Evolutionary conservation across 2,888 invertebrate genomes (phyloP).

Genomic region (Didymodactylos carnosus): DNA sequence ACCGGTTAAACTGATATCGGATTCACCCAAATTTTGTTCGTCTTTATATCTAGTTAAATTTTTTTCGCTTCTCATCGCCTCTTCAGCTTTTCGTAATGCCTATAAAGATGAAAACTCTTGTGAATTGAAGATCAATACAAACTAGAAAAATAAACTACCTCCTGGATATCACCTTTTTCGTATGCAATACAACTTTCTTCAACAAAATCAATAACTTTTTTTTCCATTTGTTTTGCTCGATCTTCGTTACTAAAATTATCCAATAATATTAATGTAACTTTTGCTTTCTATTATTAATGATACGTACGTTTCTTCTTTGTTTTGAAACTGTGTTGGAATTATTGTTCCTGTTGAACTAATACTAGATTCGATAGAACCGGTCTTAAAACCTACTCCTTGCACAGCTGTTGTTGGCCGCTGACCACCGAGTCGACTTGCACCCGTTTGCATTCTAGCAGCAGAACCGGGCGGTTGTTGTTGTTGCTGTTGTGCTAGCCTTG

Average conservation of each 20-base stretch:
- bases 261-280: neutral
- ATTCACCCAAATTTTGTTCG: conserved; percentile 61
- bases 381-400: conserved; percentile 80
- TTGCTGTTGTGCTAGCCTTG: conserved; percentile 16
- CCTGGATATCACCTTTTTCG: conserved; percentile 43
- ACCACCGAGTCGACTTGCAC: conserved; percentile 16
- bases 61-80: conserved; percentile 76
- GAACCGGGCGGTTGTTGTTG: conserved; percentile 18
- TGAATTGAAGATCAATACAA: no score
- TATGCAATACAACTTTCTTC: conserved; percentile 66
- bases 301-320: conserved; percentile 43
- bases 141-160: conserved; percentile 15
- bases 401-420: conserved; percentile 83
- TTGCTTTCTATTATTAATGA: neutral
- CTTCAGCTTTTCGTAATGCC: conserved; percentile 76
- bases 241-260: conserved; percentile 55
- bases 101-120: conserved; percentile 17
- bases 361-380: conserved; percentile 39
- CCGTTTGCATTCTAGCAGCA: conserved; percentile 10
- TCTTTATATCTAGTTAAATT: conserved; percentile 72
- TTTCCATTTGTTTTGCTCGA: conserved; percentile 67
- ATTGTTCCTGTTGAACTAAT: conserved; percentile 36
- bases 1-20: conserved; percentile 81
- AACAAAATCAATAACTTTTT: conserved; percentile 63
- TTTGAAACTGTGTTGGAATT: conserved; percentile 46